Conservation (phyloP, 2,113 vertebrate species). For the Catharus bicknelli region DNA sequence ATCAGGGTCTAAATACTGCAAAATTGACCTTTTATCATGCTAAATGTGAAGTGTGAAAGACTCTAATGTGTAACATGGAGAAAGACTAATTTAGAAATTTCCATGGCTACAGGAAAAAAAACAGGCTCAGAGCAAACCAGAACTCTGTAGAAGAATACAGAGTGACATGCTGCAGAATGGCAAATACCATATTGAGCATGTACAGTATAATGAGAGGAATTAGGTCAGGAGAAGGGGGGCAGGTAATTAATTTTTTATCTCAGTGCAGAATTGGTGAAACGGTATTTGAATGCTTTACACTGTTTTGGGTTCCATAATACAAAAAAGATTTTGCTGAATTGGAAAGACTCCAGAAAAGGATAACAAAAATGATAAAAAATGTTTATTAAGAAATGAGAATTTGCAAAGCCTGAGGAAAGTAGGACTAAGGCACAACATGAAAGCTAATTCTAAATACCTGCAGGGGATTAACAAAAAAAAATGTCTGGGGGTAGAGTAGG, state of each 20-base stretch:
- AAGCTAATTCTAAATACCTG: constrained; percentile 65
- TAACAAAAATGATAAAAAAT: constrained; percentile 35
- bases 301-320: constrained; percentile 12
- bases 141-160: constrained; percentile 26
- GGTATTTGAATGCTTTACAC: not conserved
- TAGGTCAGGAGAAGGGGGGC: constrained; percentile 52
- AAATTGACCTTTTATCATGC: not conserved
- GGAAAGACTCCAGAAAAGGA: constrained; percentile 35
- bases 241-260: constrained; percentile 65
- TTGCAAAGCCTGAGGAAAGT: constrained; percentile 41
- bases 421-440: constrained; percentile 39
- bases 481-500: not conserved
- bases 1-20: not conserved
- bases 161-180: not conserved
- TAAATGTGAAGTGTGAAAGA: not conserved
- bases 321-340: constrained; percentile 43
- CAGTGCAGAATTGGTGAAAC: constrained; percentile 22
- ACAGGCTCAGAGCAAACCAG: not conserved
- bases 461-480: constrained; percentile 50
- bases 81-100: constrained; percentile 38
- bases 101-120: not conserved
- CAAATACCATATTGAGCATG: constrained; percentile 13
- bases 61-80: not conserved
- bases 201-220: constrained; percentile 42
- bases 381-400: constrained; percentile 42